Base-by-base conservation (phyloP, 2,797 vertebrate genomes). In the Acrossocheilus wenchowensis region DNA sequence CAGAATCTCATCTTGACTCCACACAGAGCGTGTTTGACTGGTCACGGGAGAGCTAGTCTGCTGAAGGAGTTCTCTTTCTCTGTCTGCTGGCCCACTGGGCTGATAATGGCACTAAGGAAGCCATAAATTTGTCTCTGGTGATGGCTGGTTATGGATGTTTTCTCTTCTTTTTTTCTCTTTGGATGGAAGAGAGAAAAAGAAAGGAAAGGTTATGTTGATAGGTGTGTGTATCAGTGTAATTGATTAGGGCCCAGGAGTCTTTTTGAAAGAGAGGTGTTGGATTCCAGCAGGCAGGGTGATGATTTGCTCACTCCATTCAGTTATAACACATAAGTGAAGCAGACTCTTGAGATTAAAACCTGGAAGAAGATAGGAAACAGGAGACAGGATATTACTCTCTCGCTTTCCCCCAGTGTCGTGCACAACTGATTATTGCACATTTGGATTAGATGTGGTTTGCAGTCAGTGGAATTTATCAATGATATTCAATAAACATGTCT, bases 71-170 rank as follows among this genome's bases (percentile, higher is more conserved):
- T 74, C 80, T 94, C 93, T 90, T 6, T 84, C 52, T 92, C 91
- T 92, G 91, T 92, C 89, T 91, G 90, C 89, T 90, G 90, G 91
- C 91, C 93, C 82, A 81, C 91, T 88, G 90, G 86, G 91, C 94
- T 93, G 94, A 95, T 95, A 94, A 93, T 94, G 92, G 92, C 94
- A 94, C 92, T 89, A 89, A 94, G 94, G 96, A 94, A 97, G 95
- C 93, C 91, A 94, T 95, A 95, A 95, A 96, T 96, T 95, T 96
- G 91, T 92, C 93, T 92, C 92, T 68, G 71, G 92, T 92, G 94
- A 93, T 92, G 92, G 93, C 90, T 93, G 91, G 94, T 95, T 96
- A 95, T 94, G 94, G 94, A 92, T 93, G 91, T 91, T 92, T 93
- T 94, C 82, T 60, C 84, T 86, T 64, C 74, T 91, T 92, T 83